Evolutionary conservation across 53 echinoderm and acorn worm species (phyloP), one percentile per base, ranked within the genome.

Genomic region (Hippasteria phrygiana): DNA sequence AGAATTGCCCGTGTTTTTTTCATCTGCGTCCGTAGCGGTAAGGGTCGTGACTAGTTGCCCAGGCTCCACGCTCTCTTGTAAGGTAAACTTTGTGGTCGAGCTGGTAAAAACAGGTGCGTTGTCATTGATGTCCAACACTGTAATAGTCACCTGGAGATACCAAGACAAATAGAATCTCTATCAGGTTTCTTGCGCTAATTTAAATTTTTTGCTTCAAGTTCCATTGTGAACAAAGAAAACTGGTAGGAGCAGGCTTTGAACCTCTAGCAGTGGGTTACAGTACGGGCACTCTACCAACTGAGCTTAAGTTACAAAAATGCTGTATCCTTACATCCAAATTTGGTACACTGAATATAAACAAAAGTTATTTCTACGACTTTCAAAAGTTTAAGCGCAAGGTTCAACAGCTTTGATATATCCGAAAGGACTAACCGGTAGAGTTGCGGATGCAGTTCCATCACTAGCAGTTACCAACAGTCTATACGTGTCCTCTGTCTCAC

Each of bases 111-210:
- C 82, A 3, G 93, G 93, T 31, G 74, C 17, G 2, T 83, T 62
- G 66, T 95, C 96, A 42, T 95, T 95, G n/a, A 88, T 76, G 80
- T 95, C 95, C 1, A 80, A 55, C 17, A 95, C 90, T 1, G 0
- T 87, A 16, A 95, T 95, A 7, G 89, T 89, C 56, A 95, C 93
- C 91, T 93, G 34, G 41, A 20, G 5, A 40, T 9, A 26, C 9
- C 8, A 55, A 32, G 10, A 50, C 8, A 24, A 9, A 71, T 9
- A 71, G 18, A 22, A n/a, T n/a, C n/a, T n/a, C n/a, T n/a, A n/a
- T n/a, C n/a, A n/a, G n/a, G n/a, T n/a, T n/a, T n/a, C n/a, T n/a
- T n/a, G n/a, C n/a, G n/a, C n/a, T n/a, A n/a, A n/a, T n/a, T n/a
- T n/a, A n/a, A n/a, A n/a, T n/a, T n/a, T n/a, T n/a, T n/a, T n/a